These are phyloP conservation scores for Cybosia mesomella DNA, from an alignment of 2,888 invertebrate species.

Conservation along the genomic window DNA sequence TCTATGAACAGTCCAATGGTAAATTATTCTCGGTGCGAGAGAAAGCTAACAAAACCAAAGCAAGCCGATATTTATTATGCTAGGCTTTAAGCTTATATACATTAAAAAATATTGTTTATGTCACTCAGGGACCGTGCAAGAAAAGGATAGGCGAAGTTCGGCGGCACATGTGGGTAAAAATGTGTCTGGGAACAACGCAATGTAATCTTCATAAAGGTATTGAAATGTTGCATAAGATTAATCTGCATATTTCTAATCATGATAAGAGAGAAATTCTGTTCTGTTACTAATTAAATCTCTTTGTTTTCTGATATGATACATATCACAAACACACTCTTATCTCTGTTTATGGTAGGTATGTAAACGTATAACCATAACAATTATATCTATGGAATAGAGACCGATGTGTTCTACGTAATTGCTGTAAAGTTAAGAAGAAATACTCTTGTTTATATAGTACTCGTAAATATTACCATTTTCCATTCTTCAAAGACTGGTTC, in stretches of 20 bases:
- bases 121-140: constrained; percentile 29
- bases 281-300: constrained; percentile 3
- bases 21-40: too few relatives aligned
- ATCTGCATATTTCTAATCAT: background rate
- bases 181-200: constrained; percentile 28
- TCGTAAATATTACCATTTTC: too few relatives aligned
- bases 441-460: too few relatives aligned
- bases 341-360: background rate
- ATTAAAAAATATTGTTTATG: background rate
- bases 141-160: constrained; percentile 31
- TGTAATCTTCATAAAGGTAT: constrained; percentile 31
- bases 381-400: too few relatives aligned
- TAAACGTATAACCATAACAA: too few relatives aligned
- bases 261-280: constrained; percentile 13
- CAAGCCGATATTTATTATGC: background rate
- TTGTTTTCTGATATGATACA: constrained; percentile 3
- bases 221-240: background rate
- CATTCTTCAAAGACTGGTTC: too few relatives aligned
- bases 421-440: too few relatives aligned
- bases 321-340: background rate
- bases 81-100: background rate
- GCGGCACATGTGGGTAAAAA: constrained; percentile 25
- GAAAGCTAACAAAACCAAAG: background rate
- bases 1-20: too few relatives aligned
- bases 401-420: too few relatives aligned